phyloP scores from a whole-genome alignment of 1,140 invertebrate genomes.

The Pteromalus puparum region DNA sequence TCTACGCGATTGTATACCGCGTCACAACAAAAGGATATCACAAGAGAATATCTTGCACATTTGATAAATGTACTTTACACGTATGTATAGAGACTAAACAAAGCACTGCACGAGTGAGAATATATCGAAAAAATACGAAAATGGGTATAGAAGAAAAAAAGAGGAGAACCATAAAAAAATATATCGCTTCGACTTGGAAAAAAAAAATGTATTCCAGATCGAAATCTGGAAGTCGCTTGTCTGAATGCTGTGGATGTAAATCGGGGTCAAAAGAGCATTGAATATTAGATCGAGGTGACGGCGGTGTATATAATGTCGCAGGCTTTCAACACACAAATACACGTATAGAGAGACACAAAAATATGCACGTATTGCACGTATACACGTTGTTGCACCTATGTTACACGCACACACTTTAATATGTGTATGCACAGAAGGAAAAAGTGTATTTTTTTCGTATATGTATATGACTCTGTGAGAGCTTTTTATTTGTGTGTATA shows the following conservation, averaged over 20 bases:
- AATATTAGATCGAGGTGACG: conserved; percentile 63
- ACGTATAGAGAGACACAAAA: conserved; percentile 38
- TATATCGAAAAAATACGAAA: background rate
- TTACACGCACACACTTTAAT: background rate
- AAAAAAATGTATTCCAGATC: conserved; percentile 67
- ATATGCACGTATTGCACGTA: conserved; percentile 12
- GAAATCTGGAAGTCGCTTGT: conserved; percentile 58
- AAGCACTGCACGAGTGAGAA: background rate
- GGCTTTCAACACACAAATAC: background rate
- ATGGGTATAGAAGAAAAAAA: background rate
- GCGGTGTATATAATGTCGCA: background rate
- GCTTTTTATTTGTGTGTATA: conserved; percentile 21
- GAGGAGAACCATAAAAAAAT: background rate
- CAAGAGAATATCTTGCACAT: conserved; percentile 21
- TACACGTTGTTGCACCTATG: background rate
- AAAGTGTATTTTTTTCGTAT: conserved; percentile 25
- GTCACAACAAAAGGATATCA: background rate
- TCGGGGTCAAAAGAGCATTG: conserved; percentile 57
- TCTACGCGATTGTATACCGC: background rate
- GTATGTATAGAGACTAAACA: background rate
- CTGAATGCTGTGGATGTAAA: conserved; percentile 58
- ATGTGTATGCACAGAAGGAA: background rate
- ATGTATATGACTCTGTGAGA: background rate
- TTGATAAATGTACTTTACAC: conserved; percentile 35
- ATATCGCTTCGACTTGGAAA: conserved; percentile 50